A percentile compares a stretch with the other conserved stretches of the same genome.
Evolutionary conservation across 2,888 invertebrate genomes (phyloP).

Genomic region (Siphonodentalium dalli): DNA sequence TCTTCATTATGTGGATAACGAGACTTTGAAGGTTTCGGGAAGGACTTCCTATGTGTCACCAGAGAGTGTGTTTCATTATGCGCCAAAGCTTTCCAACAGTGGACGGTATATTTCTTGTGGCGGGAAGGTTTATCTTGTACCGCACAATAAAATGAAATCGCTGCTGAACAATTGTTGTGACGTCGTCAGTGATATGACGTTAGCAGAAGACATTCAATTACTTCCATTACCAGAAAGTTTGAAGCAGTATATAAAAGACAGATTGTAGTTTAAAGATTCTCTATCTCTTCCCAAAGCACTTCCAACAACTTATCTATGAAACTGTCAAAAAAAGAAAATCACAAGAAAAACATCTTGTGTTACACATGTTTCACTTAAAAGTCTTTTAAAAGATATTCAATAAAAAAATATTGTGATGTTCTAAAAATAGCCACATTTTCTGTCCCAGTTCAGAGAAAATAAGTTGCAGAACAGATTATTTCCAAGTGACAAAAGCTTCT

Average conservation of each 20-base stretch:
- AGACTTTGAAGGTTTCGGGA: not conserved
- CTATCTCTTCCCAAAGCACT: no score
- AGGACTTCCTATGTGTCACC: not conserved
- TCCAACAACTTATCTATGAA: no score
- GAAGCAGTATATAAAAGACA: not conserved
- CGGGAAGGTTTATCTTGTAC: not conserved
- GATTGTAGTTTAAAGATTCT: no score
- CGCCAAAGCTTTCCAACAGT: not conserved
- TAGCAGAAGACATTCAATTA: constrained; percentile 1
- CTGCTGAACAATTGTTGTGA: constrained; percentile 1
- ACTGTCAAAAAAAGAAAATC: no score
- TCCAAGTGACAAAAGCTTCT: no score
- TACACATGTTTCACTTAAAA: no score
- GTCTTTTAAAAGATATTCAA: no score
- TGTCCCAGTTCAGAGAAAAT: no score
- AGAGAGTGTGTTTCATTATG: not conserved
- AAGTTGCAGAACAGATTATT: no score
- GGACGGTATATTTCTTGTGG: constrained; percentile 2
- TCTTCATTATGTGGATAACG: not conserved
- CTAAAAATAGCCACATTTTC: no score
- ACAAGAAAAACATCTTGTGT: no score
- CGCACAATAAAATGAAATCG: not conserved
- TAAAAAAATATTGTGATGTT: no score
- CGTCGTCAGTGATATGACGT: not conserved
- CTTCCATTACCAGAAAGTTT: not conserved